phyloP scores from a whole-genome alignment of 2,113 vertebrate genomes.

The Oceanites oceanicus region DNA sequence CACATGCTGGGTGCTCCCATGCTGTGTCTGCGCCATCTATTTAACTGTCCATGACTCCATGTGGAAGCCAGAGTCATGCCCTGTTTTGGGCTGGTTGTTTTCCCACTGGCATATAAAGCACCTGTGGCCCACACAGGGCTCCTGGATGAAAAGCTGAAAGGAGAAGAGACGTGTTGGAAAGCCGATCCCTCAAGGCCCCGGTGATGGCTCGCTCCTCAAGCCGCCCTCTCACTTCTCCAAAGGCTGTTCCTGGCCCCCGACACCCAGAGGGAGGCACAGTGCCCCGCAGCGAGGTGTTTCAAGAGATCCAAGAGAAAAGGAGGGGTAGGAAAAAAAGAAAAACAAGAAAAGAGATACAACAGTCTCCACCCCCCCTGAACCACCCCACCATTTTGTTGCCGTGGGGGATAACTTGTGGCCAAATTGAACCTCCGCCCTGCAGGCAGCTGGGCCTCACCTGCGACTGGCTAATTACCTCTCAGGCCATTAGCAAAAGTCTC shows the following conservation, averaged over 20 bases:
- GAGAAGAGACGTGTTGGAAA: neutral
- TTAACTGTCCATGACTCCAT: neutral
- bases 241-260: neutral
- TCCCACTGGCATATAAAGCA: neutral
- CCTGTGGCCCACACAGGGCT: accelerated
- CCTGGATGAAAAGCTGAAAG: neutral
- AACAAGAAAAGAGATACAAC: neutral
- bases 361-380: neutral
- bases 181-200: neutral
- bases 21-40: accelerated
- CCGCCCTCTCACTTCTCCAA: neutral
- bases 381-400: neutral
- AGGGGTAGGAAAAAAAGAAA: neutral
- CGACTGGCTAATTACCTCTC: neutral
- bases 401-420: neutral
- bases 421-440: neutral
- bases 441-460: constrained; percentile 41
- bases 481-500: neutral
- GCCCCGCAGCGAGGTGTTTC: neutral
- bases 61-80: accelerated
- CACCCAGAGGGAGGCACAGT: neutral
- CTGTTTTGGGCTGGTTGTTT: neutral
- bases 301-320: neutral
- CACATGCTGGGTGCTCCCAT: neutral
- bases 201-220: neutral